Evolutionary conservation across 2,113 vertebrate species (phyloP).

Genomic region (Paralichthys olivaceus): DNA sequence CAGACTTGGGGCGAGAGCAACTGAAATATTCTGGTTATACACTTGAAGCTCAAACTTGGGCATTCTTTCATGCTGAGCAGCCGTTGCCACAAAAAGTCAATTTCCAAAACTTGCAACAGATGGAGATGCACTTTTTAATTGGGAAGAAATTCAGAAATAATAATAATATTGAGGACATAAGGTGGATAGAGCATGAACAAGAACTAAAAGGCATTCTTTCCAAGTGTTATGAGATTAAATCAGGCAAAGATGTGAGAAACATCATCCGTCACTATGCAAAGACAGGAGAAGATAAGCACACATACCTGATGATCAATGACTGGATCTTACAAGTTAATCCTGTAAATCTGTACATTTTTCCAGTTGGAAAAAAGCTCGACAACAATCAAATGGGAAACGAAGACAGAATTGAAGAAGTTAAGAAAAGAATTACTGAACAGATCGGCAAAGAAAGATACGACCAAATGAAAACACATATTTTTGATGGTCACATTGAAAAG

Average conservation of each 20-base stretch:
- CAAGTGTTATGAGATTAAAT: slow-evolving; percentile 18
- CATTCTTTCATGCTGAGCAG: slow-evolving; percentile 5
- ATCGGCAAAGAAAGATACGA: background rate
- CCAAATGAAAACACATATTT: fast-evolving
- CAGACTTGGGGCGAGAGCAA: background rate
- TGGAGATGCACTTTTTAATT: fast-evolving
- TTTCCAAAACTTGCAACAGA: fast-evolving
- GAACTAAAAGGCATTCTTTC: fast-evolving
- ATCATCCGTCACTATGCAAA: slow-evolving; percentile 43
- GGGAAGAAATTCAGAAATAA: background rate
- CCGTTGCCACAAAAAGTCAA: fast-evolving
- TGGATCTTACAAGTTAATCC: slow-evolving; percentile 34
- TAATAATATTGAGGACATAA: background rate
- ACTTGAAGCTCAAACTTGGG: slow-evolving; percentile 45
- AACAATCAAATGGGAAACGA: background rate
- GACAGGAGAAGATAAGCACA: fast-evolving
- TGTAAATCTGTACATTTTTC: background rate
- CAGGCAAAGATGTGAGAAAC: slow-evolving; percentile 8
- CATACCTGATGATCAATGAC: slow-evolving; percentile 51
- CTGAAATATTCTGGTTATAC: fast-evolving
- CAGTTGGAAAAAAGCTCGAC: slow-evolving; percentile 45
- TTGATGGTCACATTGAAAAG: background rate
- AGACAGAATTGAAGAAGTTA: fast-evolving
- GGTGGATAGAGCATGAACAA: fast-evolving
- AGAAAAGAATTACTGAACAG: fast-evolving